Conservation (phyloP, 2,113 vertebrate genomes). For the Nesogale talazaci region DNA sequence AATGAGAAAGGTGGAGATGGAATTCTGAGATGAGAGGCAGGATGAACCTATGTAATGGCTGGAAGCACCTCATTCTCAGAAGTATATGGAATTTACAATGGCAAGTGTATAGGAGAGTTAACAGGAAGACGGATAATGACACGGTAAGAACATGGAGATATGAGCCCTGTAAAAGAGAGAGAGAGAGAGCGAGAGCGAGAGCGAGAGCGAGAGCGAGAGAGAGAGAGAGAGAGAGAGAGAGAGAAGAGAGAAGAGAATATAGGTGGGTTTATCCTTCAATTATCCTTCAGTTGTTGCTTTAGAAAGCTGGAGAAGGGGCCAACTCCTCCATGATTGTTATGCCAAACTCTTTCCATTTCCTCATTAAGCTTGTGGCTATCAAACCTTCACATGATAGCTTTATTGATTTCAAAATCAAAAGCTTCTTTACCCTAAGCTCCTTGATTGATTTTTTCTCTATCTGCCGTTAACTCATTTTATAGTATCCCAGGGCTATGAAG, state of each 20-base stretch:
- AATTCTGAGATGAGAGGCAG: neutral
- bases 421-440: conserved; percentile 27
- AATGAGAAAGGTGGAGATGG: neutral
- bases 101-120: neutral
- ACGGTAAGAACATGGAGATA: neutral
- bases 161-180: neutral
- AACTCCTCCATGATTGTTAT: neutral
- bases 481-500: conserved; percentile 25
- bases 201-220: neutral
- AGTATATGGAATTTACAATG: neutral
- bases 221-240: neutral
- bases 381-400: conserved; percentile 7
- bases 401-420: conserved; percentile 68
- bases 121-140: neutral
- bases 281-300: neutral
- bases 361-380: neutral
- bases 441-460: conserved; percentile 56
- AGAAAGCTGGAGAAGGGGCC: neutral
- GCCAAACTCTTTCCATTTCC: neutral
- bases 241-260: neutral
- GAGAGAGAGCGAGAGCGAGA: neutral
- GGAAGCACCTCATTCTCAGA: neutral
- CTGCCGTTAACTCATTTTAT: conserved; percentile 59
- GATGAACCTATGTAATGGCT: neutral
- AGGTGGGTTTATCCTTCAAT: neutral